Conservation (phyloP, 2,888 invertebrate species). For the Cerastis leucographa region DNA sequence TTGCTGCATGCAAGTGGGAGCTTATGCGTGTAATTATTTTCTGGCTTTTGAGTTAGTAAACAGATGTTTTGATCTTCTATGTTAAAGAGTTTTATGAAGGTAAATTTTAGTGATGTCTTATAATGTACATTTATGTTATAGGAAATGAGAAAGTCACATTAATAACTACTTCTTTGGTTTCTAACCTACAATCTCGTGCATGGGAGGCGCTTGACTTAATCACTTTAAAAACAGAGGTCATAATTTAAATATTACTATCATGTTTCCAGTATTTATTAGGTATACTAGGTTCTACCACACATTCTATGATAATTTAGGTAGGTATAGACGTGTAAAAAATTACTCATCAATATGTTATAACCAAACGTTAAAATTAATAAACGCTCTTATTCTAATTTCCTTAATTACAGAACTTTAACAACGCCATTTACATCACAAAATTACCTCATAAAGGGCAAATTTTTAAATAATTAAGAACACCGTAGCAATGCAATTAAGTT, state of each 20-base stretch:
- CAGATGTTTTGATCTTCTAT: background rate
- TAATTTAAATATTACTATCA: background rate
- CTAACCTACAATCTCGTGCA: background rate
- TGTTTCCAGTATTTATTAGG: background rate
- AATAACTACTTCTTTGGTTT: too few relatives aligned
- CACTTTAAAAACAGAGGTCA: background rate
- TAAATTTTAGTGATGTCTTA: background rate
- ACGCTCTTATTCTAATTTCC: too few relatives aligned
- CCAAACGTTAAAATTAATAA: too few relatives aligned
- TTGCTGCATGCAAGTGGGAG: conserved; percentile 27
- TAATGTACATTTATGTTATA: background rate
- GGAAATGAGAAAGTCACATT: background rate
- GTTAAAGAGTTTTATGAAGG: background rate
- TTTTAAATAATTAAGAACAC: conserved; percentile 34
- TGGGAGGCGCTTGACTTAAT: background rate
- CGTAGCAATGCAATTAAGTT: conserved; percentile 63
- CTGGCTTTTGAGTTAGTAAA: conserved; percentile 12
- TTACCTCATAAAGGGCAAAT: background rate
- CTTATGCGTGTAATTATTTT: conserved; percentile 24
- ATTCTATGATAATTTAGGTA: background rate
- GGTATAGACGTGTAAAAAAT: conserved; percentile 4
- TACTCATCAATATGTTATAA: background rate
- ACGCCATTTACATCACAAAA: conserved; percentile 3
- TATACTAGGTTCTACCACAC: background rate
- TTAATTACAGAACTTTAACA: conserved; percentile 18